phyloP scores from a whole-genome alignment of 2,797 vertebrate species.

The Lacerta viridis region DNA sequence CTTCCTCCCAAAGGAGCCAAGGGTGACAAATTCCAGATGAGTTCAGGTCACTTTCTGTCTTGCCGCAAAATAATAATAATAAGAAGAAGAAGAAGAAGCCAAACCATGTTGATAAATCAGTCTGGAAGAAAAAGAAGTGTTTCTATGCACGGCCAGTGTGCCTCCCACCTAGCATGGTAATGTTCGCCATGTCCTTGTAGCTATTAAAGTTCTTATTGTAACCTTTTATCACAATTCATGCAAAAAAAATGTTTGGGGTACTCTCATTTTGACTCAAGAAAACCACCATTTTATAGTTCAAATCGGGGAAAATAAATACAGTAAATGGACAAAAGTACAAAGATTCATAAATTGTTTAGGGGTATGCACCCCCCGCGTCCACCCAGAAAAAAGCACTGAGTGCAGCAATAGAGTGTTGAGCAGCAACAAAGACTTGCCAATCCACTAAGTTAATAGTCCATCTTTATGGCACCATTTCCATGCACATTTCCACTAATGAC shows the following conservation, averaged over 20 bases:
- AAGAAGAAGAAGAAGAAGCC: not conserved
- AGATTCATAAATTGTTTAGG: too few species aligned
- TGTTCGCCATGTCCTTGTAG: not conserved
- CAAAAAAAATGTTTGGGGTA: too few species aligned
- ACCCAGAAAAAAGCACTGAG: too few species aligned
- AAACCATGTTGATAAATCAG: not conserved
- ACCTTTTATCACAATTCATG: not conserved
- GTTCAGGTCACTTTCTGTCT: too few species aligned
- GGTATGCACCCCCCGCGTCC: too few species aligned
- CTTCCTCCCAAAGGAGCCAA: too few species aligned
- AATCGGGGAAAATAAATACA: too few species aligned
- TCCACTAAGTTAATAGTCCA: not conserved
- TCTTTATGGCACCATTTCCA: not conserved
- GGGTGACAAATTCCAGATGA: not conserved
- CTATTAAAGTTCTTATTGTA: not conserved
- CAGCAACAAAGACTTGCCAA: too few species aligned
- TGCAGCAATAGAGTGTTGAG: not conserved
- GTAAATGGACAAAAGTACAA: too few species aligned
- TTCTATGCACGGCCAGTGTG: not conserved
- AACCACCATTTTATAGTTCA: too few species aligned
- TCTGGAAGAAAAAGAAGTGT: not conserved
- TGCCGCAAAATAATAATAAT: too few species aligned
- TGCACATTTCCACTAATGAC: not conserved
- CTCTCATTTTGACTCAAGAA: too few species aligned
- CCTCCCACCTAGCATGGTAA: not conserved